These are phyloP conservation scores for Litoditis marina DNA, from an alignment of 2,888 invertebrate genomes.

Conservation along the genomic window DNA sequence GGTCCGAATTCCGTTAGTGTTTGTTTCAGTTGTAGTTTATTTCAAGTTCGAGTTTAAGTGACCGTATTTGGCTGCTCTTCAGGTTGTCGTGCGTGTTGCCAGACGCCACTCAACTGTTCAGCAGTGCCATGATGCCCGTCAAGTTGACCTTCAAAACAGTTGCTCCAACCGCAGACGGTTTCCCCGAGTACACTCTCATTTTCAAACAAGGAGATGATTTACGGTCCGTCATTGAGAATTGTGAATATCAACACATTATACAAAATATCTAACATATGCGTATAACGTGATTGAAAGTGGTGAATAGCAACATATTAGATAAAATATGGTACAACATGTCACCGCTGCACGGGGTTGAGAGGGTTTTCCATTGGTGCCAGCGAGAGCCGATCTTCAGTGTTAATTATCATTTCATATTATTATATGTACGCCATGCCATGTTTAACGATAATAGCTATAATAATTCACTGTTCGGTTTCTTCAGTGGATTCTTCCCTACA, in stretches of 20 bases:
- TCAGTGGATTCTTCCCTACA: too few relatives aligned
- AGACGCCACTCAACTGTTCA: conserved; percentile 86
- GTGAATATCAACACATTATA: background rate
- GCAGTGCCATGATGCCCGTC: conserved; percentile 92
- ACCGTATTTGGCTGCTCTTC: background rate
- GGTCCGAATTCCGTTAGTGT: too few relatives aligned
- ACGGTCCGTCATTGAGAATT: too few relatives aligned
- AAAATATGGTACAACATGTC: too few relatives aligned
- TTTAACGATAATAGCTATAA: too few relatives aligned
- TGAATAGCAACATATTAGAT: too few relatives aligned
- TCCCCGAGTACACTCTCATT: conserved; percentile 81
- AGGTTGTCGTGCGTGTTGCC: conserved; percentile 80
- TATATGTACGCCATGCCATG: background rate
- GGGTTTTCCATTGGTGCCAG: too few relatives aligned
- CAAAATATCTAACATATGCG: too few relatives aligned
- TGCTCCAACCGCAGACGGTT: conserved; percentile 67
- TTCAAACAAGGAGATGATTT: conserved; percentile 97
- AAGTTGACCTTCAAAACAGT: conserved; percentile 75
- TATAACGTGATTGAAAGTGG: too few relatives aligned
- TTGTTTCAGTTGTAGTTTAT: background rate
- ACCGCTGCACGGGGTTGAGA: too few relatives aligned
- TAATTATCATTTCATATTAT: background rate
- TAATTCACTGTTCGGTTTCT: too few relatives aligned
- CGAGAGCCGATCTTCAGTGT: too few relatives aligned
- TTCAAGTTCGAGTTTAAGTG: background rate